phyloP scores from a whole-genome alignment of 2,797 vertebrate genomes.

The Mareca penelope region DNA sequence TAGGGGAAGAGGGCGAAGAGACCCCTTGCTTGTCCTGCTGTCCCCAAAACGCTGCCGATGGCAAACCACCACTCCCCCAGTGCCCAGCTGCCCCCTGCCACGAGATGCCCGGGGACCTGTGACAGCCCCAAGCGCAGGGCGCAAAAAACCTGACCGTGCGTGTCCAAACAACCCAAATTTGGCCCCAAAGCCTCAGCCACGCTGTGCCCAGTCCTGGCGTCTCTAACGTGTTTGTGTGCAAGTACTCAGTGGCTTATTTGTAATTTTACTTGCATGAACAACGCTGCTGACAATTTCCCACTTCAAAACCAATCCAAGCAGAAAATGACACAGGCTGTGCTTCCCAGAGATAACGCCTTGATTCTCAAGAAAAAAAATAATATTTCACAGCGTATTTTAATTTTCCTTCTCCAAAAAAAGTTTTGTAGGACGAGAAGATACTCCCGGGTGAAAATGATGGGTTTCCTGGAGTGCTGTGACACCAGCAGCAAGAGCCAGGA shows the following conservation, averaged over 20 bases:
- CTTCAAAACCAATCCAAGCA: neutral
- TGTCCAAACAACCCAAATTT: fast-evolving
- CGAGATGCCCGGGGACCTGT: neutral
- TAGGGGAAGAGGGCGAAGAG: neutral
- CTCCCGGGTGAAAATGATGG: neutral
- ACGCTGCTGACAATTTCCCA: neutral
- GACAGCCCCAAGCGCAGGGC: neutral
- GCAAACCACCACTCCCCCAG: neutral
- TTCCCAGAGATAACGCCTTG: neutral
- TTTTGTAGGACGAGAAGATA: neutral
- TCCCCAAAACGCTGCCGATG: neutral
- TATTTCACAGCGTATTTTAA: too few species aligned
- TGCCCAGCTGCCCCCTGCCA: neutral
- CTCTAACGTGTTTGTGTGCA: neutral
- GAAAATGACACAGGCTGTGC: neutral
- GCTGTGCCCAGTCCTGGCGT: neutral
- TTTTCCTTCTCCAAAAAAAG: too few species aligned
- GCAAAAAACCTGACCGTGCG: fast-evolving
- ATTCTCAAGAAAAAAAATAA: too few species aligned
- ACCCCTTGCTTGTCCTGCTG: fast-evolving
- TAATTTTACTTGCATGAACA: neutral
- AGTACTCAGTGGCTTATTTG: neutral
- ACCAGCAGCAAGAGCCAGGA: neutral
- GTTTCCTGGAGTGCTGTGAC: neutral
- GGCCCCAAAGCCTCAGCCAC: neutral